Evolutionary conservation across 2,888 invertebrate genomes (phyloP), one percentile per base, ranked within the genome.

Genomic region (Galeruca laticollis): DNA sequence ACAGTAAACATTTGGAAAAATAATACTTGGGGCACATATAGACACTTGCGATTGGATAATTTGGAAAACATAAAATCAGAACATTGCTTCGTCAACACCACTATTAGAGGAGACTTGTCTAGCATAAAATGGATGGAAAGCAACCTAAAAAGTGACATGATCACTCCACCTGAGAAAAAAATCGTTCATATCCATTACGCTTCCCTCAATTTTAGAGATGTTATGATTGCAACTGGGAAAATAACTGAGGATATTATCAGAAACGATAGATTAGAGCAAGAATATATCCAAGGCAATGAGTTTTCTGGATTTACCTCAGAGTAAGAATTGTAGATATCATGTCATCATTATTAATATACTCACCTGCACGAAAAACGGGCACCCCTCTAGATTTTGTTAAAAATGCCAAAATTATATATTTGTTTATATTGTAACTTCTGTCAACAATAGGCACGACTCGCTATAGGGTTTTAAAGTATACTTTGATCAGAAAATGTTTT

Each of bases 191-290:
- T 73, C 8, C 89, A 92, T 79, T 96, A 93, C 82, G 86, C 95
- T 0, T 90, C 96, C 0, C 84, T 98, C 13, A 99, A 98, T 86
- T 98, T 98, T 90, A 91, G 95, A 80, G 98, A 98, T n/a, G n/a
- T n/a, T n/a, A n/a, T n/a, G n/a, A n/a, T n/a, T n/a, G n/a, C n/a
- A n/a, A n/a, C n/a, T n/a, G 98, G 97, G 1, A 95, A 95, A 80
- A 88, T 98, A 6, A 91, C 94, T 6, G 90, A 91, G 0, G 97
- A 98, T 82, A 90, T 94, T 0, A 90, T 94, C 0, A 93, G 93
- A 0, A 88, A 88, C 40, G 88, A 87, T 0, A 87, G 92, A n/a
- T 81, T 89, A 31, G 86, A 88, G 10, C 90, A 94, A 76, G 90
- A 90, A 74, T 90, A 89, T 76, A 88, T 91, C 0, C 87, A 91